phyloP scores from a whole-genome alignment of 2,888 invertebrate species.

The Heliconius aoede region DNA sequence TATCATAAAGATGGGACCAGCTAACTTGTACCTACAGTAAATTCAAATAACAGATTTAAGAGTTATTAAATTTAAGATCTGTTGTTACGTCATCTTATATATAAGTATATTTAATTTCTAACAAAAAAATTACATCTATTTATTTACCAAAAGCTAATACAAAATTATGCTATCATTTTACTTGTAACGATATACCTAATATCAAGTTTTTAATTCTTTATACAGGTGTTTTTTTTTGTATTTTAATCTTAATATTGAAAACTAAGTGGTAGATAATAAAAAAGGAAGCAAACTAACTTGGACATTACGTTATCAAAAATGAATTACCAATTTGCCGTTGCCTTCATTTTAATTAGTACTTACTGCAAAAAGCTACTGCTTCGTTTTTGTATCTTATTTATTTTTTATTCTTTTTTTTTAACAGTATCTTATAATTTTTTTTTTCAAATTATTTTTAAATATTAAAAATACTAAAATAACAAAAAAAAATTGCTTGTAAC shows the following conservation, averaged over 20 bases:
- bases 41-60: slow-evolving; percentile 79
- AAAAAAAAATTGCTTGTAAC: no score
- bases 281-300: neutral
- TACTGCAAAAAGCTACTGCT: neutral
- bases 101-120: no score
- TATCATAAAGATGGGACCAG: slow-evolving; percentile 81
- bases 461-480: no score
- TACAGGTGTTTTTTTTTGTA: no score
- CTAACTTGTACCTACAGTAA: slow-evolving; percentile 76
- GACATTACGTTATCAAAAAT: neutral
- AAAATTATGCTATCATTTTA: no score
- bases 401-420: neutral
- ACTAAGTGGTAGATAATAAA: neutral
- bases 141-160: no score
- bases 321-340: neutral
- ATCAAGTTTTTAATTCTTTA: no score
- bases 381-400: neutral
- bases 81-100: slow-evolving; percentile 10
- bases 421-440: neutral
- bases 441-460: neutral
- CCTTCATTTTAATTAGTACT: neutral
- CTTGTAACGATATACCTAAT: no score
- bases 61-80: slow-evolving; percentile 71
- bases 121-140: no score
- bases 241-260: no score